Evolutionary conservation across 2,113 vertebrate genomes (phyloP).

Genomic region (Quiscalus mexicanus): DNA sequence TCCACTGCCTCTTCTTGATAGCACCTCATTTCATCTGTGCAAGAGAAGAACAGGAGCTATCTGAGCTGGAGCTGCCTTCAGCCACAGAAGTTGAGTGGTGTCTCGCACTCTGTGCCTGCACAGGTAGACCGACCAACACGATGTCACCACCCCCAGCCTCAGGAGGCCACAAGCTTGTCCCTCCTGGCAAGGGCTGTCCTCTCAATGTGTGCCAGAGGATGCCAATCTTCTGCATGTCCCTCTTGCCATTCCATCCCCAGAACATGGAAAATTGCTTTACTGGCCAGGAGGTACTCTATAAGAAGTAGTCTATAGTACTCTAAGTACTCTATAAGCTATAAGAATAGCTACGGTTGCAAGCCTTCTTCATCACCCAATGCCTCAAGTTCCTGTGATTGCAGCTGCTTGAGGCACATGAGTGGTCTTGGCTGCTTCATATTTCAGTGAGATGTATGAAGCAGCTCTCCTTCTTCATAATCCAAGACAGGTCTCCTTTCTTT

Average conservation of each 20-base stretch:
- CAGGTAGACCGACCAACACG: accelerated
- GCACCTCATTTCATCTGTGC: neutral
- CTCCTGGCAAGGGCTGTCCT: neutral
- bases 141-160: neutral
- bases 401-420: neutral
- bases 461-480: neutral
- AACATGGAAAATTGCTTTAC: neutral
- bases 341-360: neutral
- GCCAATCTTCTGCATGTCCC: neutral
- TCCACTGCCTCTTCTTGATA: neutral
- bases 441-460: neutral
- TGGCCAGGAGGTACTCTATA: neutral
- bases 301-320: neutral
- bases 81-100: neutral
- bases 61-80: neutral
- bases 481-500: neutral
- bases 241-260: neutral
- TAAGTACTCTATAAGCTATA: too few species aligned
- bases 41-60: neutral
- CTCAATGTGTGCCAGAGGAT: neutral
- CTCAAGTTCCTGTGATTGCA: neutral
- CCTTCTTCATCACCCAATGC: neutral
- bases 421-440: neutral
- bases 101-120: neutral
- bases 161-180: neutral